These are phyloP conservation scores for Trinorchestia longiramus DNA, from an alignment of 1,140 invertebrate species.

Conservation along the genomic window DNA sequence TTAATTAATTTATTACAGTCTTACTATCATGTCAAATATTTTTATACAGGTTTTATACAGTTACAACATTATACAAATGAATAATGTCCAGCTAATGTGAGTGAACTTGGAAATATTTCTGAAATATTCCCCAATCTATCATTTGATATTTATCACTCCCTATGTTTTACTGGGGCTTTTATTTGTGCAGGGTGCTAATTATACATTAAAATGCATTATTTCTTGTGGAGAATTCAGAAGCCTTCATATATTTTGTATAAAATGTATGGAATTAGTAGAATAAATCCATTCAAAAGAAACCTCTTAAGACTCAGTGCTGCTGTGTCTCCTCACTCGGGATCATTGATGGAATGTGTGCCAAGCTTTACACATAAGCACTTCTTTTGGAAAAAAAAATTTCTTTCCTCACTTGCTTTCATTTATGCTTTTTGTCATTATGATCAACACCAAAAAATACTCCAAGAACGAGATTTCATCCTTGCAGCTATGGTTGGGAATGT, in stretches of 20 bases:
- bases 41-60: too few species aligned
- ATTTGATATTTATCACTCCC: too few species aligned
- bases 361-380: not conserved
- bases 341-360: not conserved
- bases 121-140: too few species aligned
- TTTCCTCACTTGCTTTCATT: not conserved
- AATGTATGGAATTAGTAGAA: not conserved
- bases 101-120: too few species aligned
- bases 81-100: too few species aligned
- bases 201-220: not conserved
- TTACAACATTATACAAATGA: too few species aligned
- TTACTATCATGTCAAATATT: too few species aligned
- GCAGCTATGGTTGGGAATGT: slow-evolving; percentile 63
- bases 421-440: slow-evolving; percentile 40
- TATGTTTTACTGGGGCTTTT: too few species aligned
- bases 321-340: not conserved
- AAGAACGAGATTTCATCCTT: slow-evolving; percentile 61
- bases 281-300: not conserved
- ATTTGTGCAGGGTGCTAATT: not conserved
- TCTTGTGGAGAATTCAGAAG: not conserved
- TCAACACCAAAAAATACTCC: not conserved
- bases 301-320: not conserved
- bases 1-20: too few species aligned
- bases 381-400: not conserved
- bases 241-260: not conserved